phyloP scores from a whole-genome alignment of 1,140 invertebrate species.

The Galleria mellonella region DNA sequence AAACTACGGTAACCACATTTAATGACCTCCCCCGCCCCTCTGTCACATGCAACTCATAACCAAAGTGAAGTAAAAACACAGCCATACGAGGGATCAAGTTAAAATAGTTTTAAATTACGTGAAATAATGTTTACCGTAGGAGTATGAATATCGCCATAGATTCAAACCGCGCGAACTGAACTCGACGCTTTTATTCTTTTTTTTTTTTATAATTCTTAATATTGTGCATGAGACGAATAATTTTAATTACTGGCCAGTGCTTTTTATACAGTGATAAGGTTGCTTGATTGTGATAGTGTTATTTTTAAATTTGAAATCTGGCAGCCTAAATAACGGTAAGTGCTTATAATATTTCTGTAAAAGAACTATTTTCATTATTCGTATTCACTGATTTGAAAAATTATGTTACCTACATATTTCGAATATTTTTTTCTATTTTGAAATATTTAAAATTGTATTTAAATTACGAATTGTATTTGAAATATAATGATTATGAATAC shows the following conservation, averaged over 20 bases:
- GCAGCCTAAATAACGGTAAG: no score
- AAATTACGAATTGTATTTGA: no score
- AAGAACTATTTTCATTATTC: no score
- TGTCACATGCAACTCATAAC: background rate
- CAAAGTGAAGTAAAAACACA: slow-evolving; percentile 8
- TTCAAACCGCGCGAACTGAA: slow-evolving; percentile 29
- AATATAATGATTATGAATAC: no score
- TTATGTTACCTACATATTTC: no score
- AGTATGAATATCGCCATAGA: slow-evolving; percentile 36
- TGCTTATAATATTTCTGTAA: no score
- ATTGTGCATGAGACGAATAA: background rate
- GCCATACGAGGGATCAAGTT: slow-evolving; percentile 21
- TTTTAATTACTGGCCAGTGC: no score
- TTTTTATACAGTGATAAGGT: background rate
- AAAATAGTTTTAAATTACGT: slow-evolving; percentile 28
- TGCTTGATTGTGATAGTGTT: no score
- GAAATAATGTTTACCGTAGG: slow-evolving; percentile 37
- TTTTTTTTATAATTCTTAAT: slow-evolving; percentile 12
- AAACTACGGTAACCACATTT: background rate
- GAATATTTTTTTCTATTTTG: no score
- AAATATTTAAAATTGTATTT: no score
- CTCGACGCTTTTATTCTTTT: slow-evolving; percentile 22
- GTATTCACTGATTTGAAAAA: no score
- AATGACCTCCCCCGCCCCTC: slow-evolving; percentile 2
- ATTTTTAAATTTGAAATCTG: no score